These are phyloP conservation scores for Leptoclinus maculatus DNA, from an alignment of 2,797 vertebrate genomes.

Conservation along the genomic window DNA sequence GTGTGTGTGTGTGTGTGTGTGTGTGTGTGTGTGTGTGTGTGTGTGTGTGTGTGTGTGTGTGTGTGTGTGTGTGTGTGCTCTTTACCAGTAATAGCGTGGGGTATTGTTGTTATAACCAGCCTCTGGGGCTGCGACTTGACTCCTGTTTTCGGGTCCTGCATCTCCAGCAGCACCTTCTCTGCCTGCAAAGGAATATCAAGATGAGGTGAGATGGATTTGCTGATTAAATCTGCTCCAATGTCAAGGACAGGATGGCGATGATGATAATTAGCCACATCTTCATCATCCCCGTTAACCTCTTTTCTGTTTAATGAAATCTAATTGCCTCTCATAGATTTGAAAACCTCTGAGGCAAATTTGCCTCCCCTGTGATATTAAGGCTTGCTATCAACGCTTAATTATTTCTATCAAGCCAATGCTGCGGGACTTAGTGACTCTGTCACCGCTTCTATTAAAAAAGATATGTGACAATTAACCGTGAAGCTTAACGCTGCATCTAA, in stretches of 20 bases:
- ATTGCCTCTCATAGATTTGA: background rate
- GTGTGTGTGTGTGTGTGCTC: background rate
- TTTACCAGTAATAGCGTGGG: conserved; percentile 93
- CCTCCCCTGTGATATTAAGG: background rate
- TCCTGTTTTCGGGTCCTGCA: conserved; percentile 92
- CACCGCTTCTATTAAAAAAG: too few relatives aligned
- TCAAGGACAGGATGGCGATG: background rate
- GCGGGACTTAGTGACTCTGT: background rate
- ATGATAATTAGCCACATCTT: background rate
- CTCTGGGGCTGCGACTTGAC: conserved; percentile 91
- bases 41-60: conserved; percentile 5
- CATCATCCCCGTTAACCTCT: background rate
- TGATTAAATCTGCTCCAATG: background rate
- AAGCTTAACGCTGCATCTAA: conserved; percentile 1
- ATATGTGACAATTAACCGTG: background rate
- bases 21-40: background rate
- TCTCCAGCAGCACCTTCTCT: conserved; percentile 91
- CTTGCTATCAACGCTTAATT: background rate
- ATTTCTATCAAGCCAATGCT: conserved; percentile 10
- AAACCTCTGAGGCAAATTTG: background rate
- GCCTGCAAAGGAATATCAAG: conserved; percentile 79
- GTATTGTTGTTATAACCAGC: conserved; percentile 89
- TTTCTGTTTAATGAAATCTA: conserved; percentile 18
- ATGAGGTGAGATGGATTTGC: background rate
- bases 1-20: conserved; percentile 3